These are phyloP conservation scores for Agonopterix subpropinquella DNA, from an alignment of 2,888 invertebrate species.

Conservation along the genomic window DNA sequence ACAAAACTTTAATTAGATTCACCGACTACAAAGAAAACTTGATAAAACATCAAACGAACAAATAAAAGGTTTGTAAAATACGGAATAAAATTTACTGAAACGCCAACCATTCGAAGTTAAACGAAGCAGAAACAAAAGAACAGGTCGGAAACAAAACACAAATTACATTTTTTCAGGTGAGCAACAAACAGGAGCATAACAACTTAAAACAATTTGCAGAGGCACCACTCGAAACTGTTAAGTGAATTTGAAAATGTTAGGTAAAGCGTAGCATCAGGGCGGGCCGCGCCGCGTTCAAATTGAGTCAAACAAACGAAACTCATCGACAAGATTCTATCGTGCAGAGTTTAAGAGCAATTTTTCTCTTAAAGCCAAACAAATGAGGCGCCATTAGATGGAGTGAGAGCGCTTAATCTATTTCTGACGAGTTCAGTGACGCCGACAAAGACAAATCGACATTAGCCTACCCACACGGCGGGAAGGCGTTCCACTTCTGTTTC, in stretches of 20 bases:
- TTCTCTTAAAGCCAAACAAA: conserved; percentile 75
- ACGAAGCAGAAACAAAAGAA: conserved; percentile 35
- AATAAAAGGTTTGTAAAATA: conserved; percentile 9
- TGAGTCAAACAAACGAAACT: conserved; percentile 64
- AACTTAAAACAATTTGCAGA: conserved; percentile 50
- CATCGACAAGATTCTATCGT: conserved; percentile 68
- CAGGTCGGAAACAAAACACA: conserved; percentile 34
- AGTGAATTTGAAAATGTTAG: conserved; percentile 54
- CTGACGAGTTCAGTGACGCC: conserved; percentile 77
- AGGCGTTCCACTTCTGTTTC: conserved; percentile 73
- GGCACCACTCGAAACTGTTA: conserved; percentile 53
- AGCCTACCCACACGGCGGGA: conserved; percentile 73
- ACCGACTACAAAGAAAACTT: conserved; percentile 15
- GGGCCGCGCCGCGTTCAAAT: conserved; percentile 35
- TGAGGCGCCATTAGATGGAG: conserved; percentile 75
- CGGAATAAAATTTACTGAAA: conserved; percentile 28
- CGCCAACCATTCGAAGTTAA: conserved; percentile 32
- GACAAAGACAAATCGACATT: conserved; percentile 75
- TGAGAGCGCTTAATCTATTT: conserved; percentile 76
- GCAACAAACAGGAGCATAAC: conserved; percentile 36
- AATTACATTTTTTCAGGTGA: conserved; percentile 54
- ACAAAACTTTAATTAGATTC: conserved; percentile 27
- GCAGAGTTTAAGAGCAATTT: conserved; percentile 70
- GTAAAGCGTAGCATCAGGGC: conserved; percentile 21
- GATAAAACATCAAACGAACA: conserved; percentile 6